A percentile compares a stretch with the other conserved stretches of the same genome.
phyloP scores from a whole-genome alignment of 2,888 invertebrate genomes.

The Mycalesis mineus region DNA sequence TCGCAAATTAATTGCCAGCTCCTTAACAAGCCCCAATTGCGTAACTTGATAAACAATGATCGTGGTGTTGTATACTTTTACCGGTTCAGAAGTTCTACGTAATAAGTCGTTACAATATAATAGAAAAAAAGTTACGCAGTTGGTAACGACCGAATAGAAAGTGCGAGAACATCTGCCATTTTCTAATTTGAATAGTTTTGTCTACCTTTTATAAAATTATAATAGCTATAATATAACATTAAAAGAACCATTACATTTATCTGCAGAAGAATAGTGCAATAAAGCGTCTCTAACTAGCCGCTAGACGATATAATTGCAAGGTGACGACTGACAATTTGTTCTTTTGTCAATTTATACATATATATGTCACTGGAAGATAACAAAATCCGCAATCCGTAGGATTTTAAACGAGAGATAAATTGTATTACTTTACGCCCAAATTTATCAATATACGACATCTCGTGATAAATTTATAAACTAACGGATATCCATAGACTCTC shows the following conservation, averaged over 20 bases:
- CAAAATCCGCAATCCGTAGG: no score
- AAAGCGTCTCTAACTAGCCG: not conserved
- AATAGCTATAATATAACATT: slow-evolving; percentile 11
- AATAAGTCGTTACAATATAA: slow-evolving; percentile 53
- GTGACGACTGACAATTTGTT: not conserved
- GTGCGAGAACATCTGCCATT: slow-evolving; percentile 62
- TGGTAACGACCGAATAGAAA: slow-evolving; percentile 59
- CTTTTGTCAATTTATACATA: not conserved
- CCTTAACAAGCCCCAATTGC: slow-evolving; percentile 13
- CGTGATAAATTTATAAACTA: no score
- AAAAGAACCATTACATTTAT: slow-evolving; percentile 4
- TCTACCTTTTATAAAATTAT: slow-evolving; percentile 3
- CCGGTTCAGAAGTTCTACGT: slow-evolving; percentile 13
- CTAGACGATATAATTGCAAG: not conserved
- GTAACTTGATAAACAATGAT: slow-evolving; percentile 22
- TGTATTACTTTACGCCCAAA: no score
- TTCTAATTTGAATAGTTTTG: slow-evolving; percentile 43
- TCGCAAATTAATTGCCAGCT: slow-evolving; percentile 8
- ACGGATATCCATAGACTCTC: no score
- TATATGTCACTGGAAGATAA: no score
- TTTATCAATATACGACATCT: no score
- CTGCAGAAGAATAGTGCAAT: not conserved
- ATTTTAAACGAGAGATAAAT: no score
- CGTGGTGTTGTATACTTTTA: slow-evolving; percentile 19
- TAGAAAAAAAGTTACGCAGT: slow-evolving; percentile 62